Percentiles rank a stretch among this genome's conserved stretches.
Evolutionary conservation across 1,140 invertebrate species (phyloP).

Genomic region (Drosophila virilis): DNA sequence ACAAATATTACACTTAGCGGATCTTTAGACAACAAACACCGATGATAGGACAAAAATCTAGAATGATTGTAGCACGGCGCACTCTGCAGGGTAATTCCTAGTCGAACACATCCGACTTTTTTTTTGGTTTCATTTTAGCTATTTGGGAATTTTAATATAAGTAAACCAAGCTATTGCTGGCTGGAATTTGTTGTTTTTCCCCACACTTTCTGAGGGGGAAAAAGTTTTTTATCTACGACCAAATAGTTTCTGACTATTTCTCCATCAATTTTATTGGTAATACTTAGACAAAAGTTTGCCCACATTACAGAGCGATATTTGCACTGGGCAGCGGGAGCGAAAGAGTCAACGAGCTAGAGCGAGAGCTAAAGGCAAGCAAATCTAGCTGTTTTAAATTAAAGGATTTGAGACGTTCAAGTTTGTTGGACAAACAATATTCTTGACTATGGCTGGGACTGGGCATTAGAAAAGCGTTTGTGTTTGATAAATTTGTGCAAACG

Average conservation of each 20-base stretch:
- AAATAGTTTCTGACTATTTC: conserved; percentile 80
- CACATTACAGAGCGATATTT: conserved; percentile 49
- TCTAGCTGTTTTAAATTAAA: conserved; percentile 68
- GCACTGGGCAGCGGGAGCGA: conserved; percentile 2
- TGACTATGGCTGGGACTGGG: conserved; percentile 11
- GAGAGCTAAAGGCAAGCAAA: conserved; percentile 7
- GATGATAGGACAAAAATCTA: no score
- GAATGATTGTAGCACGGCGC: no score
- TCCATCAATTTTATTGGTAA: conserved; percentile 82
- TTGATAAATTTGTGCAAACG: conserved; percentile 56
- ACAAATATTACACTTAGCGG: no score
- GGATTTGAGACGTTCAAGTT: conserved; percentile 74
- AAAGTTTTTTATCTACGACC: conserved; percentile 77
- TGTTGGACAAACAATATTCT: conserved; percentile 47
- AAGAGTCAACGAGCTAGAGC: no score
- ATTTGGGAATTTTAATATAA: conserved; percentile 72
- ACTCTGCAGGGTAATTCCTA: no score
- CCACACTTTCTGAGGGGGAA: conserved; percentile 19
- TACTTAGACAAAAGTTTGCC: conserved; percentile 78
- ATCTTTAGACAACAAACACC: no score
- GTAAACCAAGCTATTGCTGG: conserved; percentile 64
- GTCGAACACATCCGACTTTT: no score
- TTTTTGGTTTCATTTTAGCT: conserved; percentile 12
- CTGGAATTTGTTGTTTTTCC: conserved; percentile 38
- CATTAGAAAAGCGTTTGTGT: conserved; percentile 63